Base-by-base conservation (phyloP, 1,140 invertebrate genomes). In the Aphelinus certus region DNA sequence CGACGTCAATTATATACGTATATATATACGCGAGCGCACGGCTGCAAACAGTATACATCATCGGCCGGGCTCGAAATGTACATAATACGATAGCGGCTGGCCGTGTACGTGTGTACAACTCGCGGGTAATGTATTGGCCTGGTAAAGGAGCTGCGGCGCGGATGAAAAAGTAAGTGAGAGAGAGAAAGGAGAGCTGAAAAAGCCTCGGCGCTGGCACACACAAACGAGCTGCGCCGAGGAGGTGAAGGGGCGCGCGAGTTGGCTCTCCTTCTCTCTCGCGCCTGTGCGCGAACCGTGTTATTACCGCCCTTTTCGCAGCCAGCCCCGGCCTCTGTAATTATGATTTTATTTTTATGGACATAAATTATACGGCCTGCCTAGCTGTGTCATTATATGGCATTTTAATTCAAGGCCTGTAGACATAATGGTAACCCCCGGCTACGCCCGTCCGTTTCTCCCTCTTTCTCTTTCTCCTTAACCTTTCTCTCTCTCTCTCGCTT, bases 311-410 rank as follows among this genome's bases (percentile, higher is more conserved):
- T 86, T 86, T 86, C 83, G 83, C 82, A 85, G 84, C 81, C 80
- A 81, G 81, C 79, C 42, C 26, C 81, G 4, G 79, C 83, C 84
- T 84, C 83, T 86, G 83, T 86, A 86, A 87, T 87, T 87, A 87
- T 87, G 84, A 86, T 86, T 87, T 87, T 87, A 87, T 85, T 87
- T 87, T 87, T 87, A 87, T 87, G 85, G 84, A 85, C 85, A 86
- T 86, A 87, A 87, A 87, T 86, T 87, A 87, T 79, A 86, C 82
- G 82, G 79, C 79, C 77, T 80, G 78, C 81, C 79, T 83, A 81
- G 83, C 84, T 83, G 83, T 86, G 85, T 87, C 85, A 87, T 86
- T 87, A 87, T 85, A 85, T 83, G 84, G 84, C 84, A 87, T 86
- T 87, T 86, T 87, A 87, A 87, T 87, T 86, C 84, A 85, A 87